Evolutionary conservation across 2,113 vertebrate species (phyloP).

Genomic region (human): GRCh38 chr6:130319501-130320000

Average conservation of each 20-base stretch:
- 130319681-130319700: not conserved
- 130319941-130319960: not conserved
- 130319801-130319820: not conserved
- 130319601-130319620: not conserved
- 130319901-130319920: not conserved
- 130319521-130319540: not conserved
- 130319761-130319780: not conserved
- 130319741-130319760: not conserved
- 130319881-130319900: not conserved
- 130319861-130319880: not conserved
- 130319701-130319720: not conserved
- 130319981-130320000: not conserved
- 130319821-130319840: not conserved
- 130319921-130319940: not conserved
- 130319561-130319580: not conserved
- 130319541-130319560: not conserved
- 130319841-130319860: not conserved
- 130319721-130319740: not conserved
- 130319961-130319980: not conserved
- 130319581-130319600: not conserved
- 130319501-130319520: not conserved
- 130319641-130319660: not conserved
- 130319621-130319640: not conserved
- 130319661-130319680: not conserved
- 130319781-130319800: not conserved